Evolutionary conservation across 2,888 invertebrate species (phyloP), one percentile per base, ranked within the genome.

Genomic region (Agriotes lineatus): DNA sequence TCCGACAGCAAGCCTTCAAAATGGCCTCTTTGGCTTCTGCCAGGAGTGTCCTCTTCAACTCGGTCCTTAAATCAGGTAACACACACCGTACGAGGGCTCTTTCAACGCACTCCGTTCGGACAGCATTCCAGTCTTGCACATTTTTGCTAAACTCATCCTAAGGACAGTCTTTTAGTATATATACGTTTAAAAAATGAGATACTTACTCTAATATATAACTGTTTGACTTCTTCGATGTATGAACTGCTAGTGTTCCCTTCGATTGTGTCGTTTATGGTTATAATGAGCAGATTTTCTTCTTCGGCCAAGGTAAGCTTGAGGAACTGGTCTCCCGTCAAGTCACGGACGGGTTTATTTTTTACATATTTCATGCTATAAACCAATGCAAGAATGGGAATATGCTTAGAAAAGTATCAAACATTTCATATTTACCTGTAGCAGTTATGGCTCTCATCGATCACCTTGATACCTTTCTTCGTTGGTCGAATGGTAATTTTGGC

Each of bases 101-200:
- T 77, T 95, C 94, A 0, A 99, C 93, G 61, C 96, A 95, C 77
- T 95, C 93, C 0, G 91, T 90, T 39, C 99, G 88, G 56, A 97
- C 82, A 1, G 91, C 90, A 85, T 99, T 99, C 99, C 99, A 99
- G 76, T 96, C 96, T 82, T 97, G 93, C 0, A 96, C 96, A 73
- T 92, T 92, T 75, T 94, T 94, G 75, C 96, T 96, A 84, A 96
- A 98, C 83, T 97, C 97, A 84, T 98, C 98, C 89, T 92, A 78
- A 37, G 83, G 81, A 42, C 57, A 50, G 48, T 54, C 58, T 4
- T 4, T 14, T 50, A 1, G 1, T 4, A 45, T 6, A 18, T 14
- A 9, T 3, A 9, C 18, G 2, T 18, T 45, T 25, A 25, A 25
- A 25, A 25, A 25, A 25, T 42, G 4, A 10, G 25, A 57, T 14